A percentile compares a stretch with the other conserved stretches of the same genome.
Evolutionary conservation across 2,888 invertebrate genomes (phyloP).

Genomic region (Trissolcus brochymenae): DNA sequence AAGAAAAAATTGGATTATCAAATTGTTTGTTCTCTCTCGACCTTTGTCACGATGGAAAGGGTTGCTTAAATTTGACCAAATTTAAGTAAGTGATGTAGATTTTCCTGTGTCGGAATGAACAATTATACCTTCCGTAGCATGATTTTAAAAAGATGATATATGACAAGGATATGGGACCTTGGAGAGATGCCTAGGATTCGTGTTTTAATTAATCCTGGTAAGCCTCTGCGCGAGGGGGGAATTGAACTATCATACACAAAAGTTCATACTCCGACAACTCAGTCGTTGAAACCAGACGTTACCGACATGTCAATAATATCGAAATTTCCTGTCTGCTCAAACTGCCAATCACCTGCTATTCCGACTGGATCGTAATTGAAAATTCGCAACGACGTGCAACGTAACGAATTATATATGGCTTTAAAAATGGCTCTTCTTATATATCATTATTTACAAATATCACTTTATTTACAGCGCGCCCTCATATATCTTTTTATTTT

Average conservation of each 20-base stretch:
- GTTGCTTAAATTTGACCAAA: too few species aligned
- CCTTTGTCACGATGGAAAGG: slow-evolving; percentile 32
- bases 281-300: too few species aligned
- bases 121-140: slow-evolving; percentile 65
- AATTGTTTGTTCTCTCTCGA: slow-evolving; percentile 42
- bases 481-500: slow-evolving; percentile 64
- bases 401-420: slow-evolving; percentile 33
- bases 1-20: slow-evolving; percentile 11
- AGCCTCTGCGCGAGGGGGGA: too few species aligned
- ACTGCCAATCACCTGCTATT: too few species aligned
- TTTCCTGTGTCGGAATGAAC: slow-evolving; percentile 76
- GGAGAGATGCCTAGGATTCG: too few species aligned
- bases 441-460: slow-evolving; percentile 48
- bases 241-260: too few species aligned
- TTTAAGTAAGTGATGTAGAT: slow-evolving; percentile 70
- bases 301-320: too few species aligned
- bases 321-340: too few species aligned
- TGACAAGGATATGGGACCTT: too few species aligned
- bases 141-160: slow-evolving; percentile 1
- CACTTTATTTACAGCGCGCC: slow-evolving; percentile 66
- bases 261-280: too few species aligned
- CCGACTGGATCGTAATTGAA: too few species aligned
- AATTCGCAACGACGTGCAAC: slow-evolving; percentile 4
- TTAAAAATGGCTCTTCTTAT: slow-evolving; percentile 28
- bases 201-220: too few species aligned